Evolutionary conservation across 2,113 vertebrate species (phyloP).

Genomic region (Charadrius vociferus): DNA sequence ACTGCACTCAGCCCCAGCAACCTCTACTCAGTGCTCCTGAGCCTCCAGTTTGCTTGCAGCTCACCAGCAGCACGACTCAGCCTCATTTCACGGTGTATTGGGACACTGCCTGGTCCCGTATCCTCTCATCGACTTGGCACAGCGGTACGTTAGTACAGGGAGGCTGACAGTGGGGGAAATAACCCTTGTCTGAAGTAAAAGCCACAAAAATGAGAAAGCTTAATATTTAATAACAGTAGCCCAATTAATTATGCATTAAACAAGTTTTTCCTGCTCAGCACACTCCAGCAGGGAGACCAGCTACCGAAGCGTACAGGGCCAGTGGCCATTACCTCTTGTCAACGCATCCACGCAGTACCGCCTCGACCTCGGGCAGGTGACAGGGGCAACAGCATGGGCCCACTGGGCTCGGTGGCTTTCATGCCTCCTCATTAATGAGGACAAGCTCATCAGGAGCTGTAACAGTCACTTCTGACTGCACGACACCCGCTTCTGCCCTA

Average conservation of each 20-base stretch:
- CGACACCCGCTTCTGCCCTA: fast-evolving
- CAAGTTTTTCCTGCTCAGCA: slow-evolving; percentile 49
- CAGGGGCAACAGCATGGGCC: neutral
- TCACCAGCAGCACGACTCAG: neutral
- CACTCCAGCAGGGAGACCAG: slow-evolving; percentile 16
- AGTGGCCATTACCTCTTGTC: slow-evolving; percentile 26
- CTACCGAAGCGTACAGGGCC: neutral
- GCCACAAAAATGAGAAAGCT: slow-evolving; percentile 34
- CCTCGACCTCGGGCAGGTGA: neutral
- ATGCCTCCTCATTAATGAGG: neutral
- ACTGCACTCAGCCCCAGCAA: neutral
- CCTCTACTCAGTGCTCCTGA: neutral
- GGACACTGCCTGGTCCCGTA: neutral
- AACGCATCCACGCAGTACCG: neutral
- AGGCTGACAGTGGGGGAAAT: neutral
- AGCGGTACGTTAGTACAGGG: neutral
- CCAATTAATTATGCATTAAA: slow-evolving; percentile 68
- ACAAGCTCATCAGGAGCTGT: neutral
- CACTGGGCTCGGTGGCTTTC: neutral
- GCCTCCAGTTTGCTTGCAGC: neutral
- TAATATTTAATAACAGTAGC: slow-evolving; percentile 69
- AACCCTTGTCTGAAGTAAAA: slow-evolving; percentile 52
- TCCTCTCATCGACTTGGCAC: neutral
- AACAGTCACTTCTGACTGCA: neutral
- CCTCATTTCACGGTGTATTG: neutral